Conservation (phyloP, 2,113 vertebrate genomes). For the Grammomys surdaster region DNA sequence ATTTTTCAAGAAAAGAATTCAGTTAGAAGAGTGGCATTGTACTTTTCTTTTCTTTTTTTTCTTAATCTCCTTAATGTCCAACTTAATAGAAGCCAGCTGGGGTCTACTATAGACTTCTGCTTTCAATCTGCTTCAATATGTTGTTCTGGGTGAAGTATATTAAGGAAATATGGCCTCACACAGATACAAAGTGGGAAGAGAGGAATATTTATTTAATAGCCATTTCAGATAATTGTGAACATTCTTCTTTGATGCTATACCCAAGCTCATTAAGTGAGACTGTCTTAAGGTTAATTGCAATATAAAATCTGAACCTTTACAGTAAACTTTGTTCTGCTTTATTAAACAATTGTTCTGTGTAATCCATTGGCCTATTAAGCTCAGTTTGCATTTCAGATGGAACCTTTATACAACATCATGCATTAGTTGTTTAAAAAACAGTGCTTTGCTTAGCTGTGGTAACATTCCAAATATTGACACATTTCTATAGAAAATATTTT, state of each 20-base stretch:
- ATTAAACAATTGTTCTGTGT: background rate
- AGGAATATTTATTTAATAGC: background rate
- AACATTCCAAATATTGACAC: background rate
- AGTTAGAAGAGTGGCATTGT: conserved; percentile 46
- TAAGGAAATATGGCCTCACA: conserved; percentile 52
- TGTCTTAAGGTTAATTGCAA: conserved; percentile 17
- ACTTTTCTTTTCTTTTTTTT: conserved; percentile 36
- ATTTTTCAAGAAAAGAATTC: conserved; percentile 24
- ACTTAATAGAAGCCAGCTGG: conserved; percentile 67
- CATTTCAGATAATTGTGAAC: conserved; percentile 5
- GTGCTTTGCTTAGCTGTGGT: background rate
- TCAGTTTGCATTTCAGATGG: background rate
- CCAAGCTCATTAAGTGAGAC: background rate
- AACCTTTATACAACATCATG: background rate
- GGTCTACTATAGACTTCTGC: conserved; percentile 51
- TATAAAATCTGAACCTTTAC: background rate
- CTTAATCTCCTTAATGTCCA: conserved; percentile 67
- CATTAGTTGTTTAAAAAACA: conserved; percentile 28
- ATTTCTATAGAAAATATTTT: background rate
- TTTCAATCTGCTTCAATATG: conserved; percentile 68
- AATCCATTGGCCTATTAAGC: background rate
- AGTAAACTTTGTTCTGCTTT: background rate
- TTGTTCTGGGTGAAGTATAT: conserved; percentile 32
- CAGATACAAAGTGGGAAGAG: conserved; percentile 26
- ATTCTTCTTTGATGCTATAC: conserved; percentile 9